Percentiles rank a stretch among this genome's conserved stretches.
phyloP scores from a whole-genome alignment of 2,888 invertebrate genomes.

The Baronia brevicornis region DNA sequence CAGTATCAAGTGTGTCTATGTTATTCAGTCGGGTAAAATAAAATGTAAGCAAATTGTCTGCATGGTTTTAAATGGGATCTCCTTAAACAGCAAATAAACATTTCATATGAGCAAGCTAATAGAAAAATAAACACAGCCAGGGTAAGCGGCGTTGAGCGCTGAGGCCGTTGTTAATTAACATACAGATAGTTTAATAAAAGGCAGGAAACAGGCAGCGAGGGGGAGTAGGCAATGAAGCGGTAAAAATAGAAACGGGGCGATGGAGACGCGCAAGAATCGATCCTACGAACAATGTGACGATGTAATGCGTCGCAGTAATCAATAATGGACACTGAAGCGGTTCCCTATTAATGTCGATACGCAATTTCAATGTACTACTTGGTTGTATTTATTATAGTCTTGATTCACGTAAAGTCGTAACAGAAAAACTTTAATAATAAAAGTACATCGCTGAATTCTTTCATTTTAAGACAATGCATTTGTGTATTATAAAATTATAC shows the following conservation, averaged over 20 bases:
- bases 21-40: too few species aligned
- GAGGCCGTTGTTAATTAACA: slow-evolving; percentile 74
- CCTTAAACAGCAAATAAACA: slow-evolving; percentile 44
- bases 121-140: slow-evolving; percentile 62
- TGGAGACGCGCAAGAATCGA: slow-evolving; percentile 61
- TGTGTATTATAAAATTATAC: too few species aligned
- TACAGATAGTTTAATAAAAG: slow-evolving; percentile 75
- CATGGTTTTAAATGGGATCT: slow-evolving; percentile 29
- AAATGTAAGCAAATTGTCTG: too few species aligned
- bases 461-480: too few species aligned
- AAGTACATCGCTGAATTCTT: too few species aligned
- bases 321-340: slow-evolving; percentile 45
- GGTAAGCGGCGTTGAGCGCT: slow-evolving; percentile 37
- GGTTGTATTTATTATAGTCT: slow-evolving; percentile 7
- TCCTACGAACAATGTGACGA: slow-evolving; percentile 55
- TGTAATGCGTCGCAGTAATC: slow-evolving; percentile 58
- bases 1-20: slow-evolving; percentile 28
- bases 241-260: slow-evolving; percentile 72
- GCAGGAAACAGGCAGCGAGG: slow-evolving; percentile 69
- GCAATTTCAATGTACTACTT: too few species aligned
- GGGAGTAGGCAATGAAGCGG: slow-evolving; percentile 74
- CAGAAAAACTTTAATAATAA: too few species aligned
- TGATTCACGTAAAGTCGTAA: background rate
- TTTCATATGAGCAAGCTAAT: slow-evolving; percentile 52
- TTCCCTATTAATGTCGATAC: too few species aligned